A percentile compares a stretch with the other conserved stretches of the same genome.
Evolutionary conservation across 2,113 vertebrate species (phyloP).

Genomic region (human (Homo sapiens)): GRCh38 chr6:17789001-17789500

Average conservation of each 20-base stretch:
- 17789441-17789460: not conserved
- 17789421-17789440: not conserved
- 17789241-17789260: not conserved
- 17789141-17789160: not conserved
- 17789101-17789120: not conserved
- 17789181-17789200: not conserved
- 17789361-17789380: not conserved
- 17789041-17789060: not conserved
- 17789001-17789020: too few relatives aligned
- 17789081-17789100: not conserved
- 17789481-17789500: not conserved
- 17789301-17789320: not conserved
- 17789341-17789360: not conserved
- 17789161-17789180: too few relatives aligned
- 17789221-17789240: not conserved
- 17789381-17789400: not conserved
- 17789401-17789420: not conserved
- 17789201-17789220: not conserved
- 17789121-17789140: not conserved
- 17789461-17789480: not conserved
- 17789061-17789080: not conserved
- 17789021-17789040: not conserved
- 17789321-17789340: not conserved
- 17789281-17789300: not conserved
- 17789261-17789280: not conserved